Percentiles rank a stretch among this genome's conserved stretches.
Conservation (phyloP, 2,113 vertebrate genomes). For the Electrona antarctica region DNA sequence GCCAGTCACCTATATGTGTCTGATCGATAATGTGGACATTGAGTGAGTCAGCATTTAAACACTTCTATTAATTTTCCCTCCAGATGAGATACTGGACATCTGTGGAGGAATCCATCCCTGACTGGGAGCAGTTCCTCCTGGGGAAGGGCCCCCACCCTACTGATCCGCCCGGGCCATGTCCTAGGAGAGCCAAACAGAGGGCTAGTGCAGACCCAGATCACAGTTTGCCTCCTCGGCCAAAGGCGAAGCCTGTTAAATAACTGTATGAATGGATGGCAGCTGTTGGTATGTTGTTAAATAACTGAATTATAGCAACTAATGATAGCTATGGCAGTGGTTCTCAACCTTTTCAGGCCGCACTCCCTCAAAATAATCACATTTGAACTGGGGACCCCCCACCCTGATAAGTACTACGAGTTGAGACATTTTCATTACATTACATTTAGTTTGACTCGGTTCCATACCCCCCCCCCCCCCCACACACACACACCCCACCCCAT, state of each 20-base stretch:
- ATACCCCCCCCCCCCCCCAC: no score
- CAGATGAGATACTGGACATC: conserved; percentile 87
- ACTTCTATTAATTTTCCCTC: background rate
- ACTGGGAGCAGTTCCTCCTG: conserved; percentile 87
- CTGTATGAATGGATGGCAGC: background rate
- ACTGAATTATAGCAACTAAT: no score
- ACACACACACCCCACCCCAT: no score
- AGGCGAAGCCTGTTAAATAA: conserved; percentile 22
- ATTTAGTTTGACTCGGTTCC: no score
- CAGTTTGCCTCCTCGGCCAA: conserved; percentile 52
- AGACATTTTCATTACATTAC: no score
- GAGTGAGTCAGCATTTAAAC: background rate
- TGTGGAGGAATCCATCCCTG: conserved; percentile 85
- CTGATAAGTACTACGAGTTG: no score
- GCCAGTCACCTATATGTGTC: no score
- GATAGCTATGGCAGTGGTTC: no score
- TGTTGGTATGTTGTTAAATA: no score
- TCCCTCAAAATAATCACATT: no score
- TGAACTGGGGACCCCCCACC: no score
- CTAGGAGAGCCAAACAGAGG: conserved; percentile 50
- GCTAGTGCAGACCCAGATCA: conserved; percentile 40
- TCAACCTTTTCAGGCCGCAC: no score
- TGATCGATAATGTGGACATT: background rate
- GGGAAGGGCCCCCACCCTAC: conserved; percentile 80
- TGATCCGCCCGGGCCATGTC: conserved; percentile 58